Percentiles rank a stretch among this genome's conserved stretches.
phyloP scores from a whole-genome alignment of 2,113 vertebrate species.

The Ptilonorhynchus violaceus region DNA sequence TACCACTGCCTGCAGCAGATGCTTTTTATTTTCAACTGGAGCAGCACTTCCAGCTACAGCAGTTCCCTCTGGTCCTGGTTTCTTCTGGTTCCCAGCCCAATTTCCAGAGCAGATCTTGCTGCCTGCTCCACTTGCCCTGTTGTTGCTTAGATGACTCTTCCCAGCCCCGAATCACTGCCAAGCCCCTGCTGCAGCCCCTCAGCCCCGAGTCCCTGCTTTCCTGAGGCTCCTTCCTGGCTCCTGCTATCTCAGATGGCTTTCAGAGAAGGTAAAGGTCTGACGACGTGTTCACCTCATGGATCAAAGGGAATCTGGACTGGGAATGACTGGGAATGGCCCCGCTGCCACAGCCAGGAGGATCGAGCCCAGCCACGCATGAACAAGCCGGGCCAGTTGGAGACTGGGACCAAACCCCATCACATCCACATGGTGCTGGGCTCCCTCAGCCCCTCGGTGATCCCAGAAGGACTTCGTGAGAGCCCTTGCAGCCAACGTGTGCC shows the following conservation, averaged over 20 bases:
- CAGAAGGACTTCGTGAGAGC: neutral
- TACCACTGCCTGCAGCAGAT: neutral
- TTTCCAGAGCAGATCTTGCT: neutral
- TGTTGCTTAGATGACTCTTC: neutral
- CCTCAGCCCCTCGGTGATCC: neutral
- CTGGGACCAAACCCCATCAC: neutral
- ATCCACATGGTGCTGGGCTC: neutral
- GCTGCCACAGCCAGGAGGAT: neutral
- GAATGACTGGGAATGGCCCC: neutral
- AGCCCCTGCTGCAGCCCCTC: fast-evolving
- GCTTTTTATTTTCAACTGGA: neutral
- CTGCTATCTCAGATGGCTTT: neutral
- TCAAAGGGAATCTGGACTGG: neutral
- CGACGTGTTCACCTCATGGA: neutral
- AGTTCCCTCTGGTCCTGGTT: neutral
- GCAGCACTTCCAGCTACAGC: neutral
- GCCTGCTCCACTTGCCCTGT: neutral
- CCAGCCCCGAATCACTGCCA: neutral
- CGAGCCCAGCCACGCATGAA: fast-evolving
- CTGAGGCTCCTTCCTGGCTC: neutral
- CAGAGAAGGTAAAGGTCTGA: neutral
- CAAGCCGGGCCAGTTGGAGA: fast-evolving
- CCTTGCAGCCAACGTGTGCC: neutral
- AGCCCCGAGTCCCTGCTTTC: fast-evolving
- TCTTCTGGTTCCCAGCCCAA: neutral